Evolutionary conservation across 2,797 vertebrate genomes (phyloP).

Genomic region (Sorex maritimensis): DNA sequence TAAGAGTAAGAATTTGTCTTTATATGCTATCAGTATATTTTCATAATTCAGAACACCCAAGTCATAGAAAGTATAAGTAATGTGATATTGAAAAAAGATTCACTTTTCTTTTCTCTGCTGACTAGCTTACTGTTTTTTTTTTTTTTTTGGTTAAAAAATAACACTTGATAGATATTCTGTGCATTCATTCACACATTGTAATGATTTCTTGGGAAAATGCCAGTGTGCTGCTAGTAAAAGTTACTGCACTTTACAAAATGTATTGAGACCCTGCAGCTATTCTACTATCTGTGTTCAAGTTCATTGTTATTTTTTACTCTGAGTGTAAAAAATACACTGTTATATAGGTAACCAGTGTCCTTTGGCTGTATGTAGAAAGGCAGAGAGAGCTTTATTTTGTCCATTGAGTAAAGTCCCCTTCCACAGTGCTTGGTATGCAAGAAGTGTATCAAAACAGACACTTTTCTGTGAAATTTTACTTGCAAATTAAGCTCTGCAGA

Average conservation of each 20-base stretch:
- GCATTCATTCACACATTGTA: slow-evolving; percentile 19
- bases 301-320: slow-evolving; percentile 72
- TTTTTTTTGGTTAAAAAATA: slow-evolving; percentile 8
- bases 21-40: slow-evolving; percentile 34
- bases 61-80: slow-evolving; percentile 48
- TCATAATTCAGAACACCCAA: slow-evolving; percentile 38
- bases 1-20: slow-evolving; percentile 27
- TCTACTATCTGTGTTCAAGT: slow-evolving; percentile 37
- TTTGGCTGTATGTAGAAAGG: slow-evolving; percentile 75
- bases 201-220: slow-evolving; percentile 54
- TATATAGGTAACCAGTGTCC: slow-evolving; percentile 45
- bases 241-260: slow-evolving; percentile 54
- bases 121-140: slow-evolving; percentile 32
- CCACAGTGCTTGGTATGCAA: slow-evolving; percentile 86
- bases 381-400: slow-evolving; percentile 77
- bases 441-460: slow-evolving; percentile 85
- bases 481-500: slow-evolving; percentile 85
- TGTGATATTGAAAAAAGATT: slow-evolving; percentile 46
- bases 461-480: slow-evolving; percentile 86
- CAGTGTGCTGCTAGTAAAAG: not conserved
- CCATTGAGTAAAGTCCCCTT: slow-evolving; percentile 75
- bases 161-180: slow-evolving; percentile 3
- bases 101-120: slow-evolving; percentile 11
- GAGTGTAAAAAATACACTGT: slow-evolving; percentile 17
- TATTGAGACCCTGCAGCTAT: slow-evolving; percentile 54